Conservation (phyloP, 1,140 invertebrate species). For the Drosophila eugracilis region DNA sequence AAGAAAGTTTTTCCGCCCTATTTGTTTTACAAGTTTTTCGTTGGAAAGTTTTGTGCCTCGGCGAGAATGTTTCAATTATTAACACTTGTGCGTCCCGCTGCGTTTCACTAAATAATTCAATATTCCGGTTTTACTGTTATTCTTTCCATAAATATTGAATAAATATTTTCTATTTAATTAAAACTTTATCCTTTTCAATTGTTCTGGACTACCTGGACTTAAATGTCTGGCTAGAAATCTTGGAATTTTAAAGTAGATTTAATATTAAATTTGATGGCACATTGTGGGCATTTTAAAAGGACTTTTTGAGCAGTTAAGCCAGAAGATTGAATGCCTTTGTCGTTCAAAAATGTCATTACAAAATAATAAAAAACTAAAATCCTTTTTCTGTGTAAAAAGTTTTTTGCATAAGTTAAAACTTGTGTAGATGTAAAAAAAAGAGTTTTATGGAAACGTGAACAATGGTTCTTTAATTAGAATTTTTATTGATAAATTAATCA, state of each 20-base stretch:
- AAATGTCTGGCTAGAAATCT: not conserved
- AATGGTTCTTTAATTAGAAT: constrained; percentile 56
- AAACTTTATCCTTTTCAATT: constrained; percentile 65
- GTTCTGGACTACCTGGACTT: not conserved
- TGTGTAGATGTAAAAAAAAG: not conserved
- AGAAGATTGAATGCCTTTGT: not conserved
- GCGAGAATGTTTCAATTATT: constrained; percentile 69
- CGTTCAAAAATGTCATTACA: not conserved
- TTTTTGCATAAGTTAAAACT: constrained; percentile 6
- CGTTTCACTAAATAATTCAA: constrained; percentile 68
- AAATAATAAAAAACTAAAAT: constrained; percentile 12
- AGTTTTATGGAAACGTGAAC: not conserved
- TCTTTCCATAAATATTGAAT: constrained; percentile 66
- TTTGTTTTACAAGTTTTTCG: constrained; percentile 59
- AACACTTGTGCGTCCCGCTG: constrained; percentile 66
- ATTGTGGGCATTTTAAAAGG: no score
- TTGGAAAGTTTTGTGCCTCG: constrained; percentile 9
- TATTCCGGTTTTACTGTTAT: constrained; percentile 45
- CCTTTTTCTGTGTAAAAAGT: no score
- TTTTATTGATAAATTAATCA: constrained; percentile 51
- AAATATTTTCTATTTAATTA: constrained; percentile 77
- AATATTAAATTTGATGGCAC: constrained; percentile 25
- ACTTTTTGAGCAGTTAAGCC: not conserved
- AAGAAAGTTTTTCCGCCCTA: constrained; percentile 62
- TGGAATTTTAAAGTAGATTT: constrained; percentile 2